Percentiles rank a stretch among this genome's conserved stretches.
Conservation (phyloP, 2,797 vertebrate genomes). For the Etheostoma perlongum region DNA sequence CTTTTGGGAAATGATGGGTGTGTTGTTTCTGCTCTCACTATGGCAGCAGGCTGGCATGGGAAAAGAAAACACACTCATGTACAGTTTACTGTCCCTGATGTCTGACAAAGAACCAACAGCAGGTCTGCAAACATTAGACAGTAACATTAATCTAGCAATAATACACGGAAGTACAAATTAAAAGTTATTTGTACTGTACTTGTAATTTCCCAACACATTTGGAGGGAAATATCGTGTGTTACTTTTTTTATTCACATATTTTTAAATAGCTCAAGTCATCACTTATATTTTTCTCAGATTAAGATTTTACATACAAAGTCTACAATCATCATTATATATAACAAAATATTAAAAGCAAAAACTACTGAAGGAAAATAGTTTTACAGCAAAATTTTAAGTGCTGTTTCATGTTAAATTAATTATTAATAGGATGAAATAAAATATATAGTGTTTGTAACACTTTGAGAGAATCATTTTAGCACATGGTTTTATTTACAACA, state of each 20-base stretch:
- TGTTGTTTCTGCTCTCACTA: slow-evolving; percentile 55
- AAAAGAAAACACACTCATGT: slow-evolving; percentile 39
- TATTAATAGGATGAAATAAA: neutral
- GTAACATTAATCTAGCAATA: neutral
- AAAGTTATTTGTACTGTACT: neutral
- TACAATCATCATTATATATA: no score
- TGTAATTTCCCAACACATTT: neutral
- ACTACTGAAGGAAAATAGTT: neutral
- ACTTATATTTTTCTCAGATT: neutral
- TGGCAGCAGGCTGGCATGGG: slow-evolving; percentile 49
- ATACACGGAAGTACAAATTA: neutral
- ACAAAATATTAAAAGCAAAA: neutral
- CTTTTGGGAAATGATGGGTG: slow-evolving; percentile 62
- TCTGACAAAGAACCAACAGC: neutral
- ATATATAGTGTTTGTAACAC: neutral
- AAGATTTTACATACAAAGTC: neutral
- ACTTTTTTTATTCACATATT: neutral
- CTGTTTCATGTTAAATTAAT: neutral
- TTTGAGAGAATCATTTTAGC: neutral
- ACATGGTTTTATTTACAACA: neutral
- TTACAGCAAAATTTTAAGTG: neutral
- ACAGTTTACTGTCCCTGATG: neutral
- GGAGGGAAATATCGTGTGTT: neutral
- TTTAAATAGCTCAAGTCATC: neutral
- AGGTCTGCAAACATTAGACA: neutral